Conservation (phyloP, 2,113 vertebrate species). For the Poicephalus meyeri region DNA sequence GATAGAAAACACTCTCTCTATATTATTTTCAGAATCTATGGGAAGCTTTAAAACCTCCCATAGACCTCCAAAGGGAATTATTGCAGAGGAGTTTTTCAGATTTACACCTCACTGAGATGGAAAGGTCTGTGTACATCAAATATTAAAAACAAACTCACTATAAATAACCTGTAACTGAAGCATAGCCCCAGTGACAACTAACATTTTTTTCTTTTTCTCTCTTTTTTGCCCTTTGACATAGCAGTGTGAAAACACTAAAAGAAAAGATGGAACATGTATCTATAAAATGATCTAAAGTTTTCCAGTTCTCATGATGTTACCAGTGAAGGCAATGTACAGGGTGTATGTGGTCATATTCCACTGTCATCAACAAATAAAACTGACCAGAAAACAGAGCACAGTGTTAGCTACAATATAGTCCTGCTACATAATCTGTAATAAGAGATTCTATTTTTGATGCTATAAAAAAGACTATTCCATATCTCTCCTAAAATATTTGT, state of each 20-base stretch:
- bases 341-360: neutral
- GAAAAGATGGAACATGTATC: neutral
- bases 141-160: conserved; percentile 59
- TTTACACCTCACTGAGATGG: conserved; percentile 50
- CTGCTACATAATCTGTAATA: neutral
- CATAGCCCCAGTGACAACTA: neutral
- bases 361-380: neutral
- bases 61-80: conserved; percentile 30
- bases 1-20: neutral
- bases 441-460: neutral
- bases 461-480: neutral
- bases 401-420: neutral
- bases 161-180: conserved; percentile 53
- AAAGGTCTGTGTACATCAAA: conserved; percentile 59
- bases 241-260: neutral
- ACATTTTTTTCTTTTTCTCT: neutral
- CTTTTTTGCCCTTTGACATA: conserved; percentile 34
- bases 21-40: neutral
- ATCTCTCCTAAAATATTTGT: conserved; percentile 25
- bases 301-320: neutral
- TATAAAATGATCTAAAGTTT: neutral
- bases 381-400: neutral
- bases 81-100: neutral
- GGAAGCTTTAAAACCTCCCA: neutral
- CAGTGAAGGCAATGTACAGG: neutral